A percentile compares a stretch with the other conserved stretches of the same genome.
phyloP scores from a whole-genome alignment of 2,888 invertebrate species.

The Latrodectus hesperus region DNA sequence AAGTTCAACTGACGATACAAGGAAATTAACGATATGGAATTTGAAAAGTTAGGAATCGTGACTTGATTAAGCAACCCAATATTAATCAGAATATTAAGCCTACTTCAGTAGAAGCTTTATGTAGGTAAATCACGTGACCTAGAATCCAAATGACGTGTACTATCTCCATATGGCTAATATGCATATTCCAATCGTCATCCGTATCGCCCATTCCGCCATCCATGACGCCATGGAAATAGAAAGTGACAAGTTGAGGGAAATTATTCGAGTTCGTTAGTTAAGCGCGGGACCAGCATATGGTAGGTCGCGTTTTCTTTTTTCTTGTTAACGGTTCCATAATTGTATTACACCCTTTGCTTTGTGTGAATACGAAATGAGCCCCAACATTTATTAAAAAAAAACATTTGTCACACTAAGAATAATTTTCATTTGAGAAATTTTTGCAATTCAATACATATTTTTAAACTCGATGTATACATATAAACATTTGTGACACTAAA shows the following conservation, averaged over 20 bases:
- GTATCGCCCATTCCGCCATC: neutral
- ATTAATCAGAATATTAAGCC: neutral
- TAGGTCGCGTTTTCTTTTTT: neutral
- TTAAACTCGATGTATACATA: too few relatives aligned
- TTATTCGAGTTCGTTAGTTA: constrained; percentile 23
- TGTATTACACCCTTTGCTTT: neutral
- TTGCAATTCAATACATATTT: too few relatives aligned
- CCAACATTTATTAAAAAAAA: too few relatives aligned
- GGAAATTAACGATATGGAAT: too few relatives aligned
- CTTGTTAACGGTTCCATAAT: constrained; percentile 39
- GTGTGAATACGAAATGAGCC: too few relatives aligned
- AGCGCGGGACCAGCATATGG: constrained; percentile 15
- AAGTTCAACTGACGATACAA: too few relatives aligned
- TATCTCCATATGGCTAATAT: constrained; percentile 16
- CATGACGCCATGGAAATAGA: constrained; percentile 17
- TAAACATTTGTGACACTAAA: too few relatives aligned
- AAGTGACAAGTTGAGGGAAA: constrained; percentile 33
- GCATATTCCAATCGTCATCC: neutral
- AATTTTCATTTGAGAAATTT: too few relatives aligned
- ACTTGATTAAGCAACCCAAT: neutral
- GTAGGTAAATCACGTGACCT: neutral
- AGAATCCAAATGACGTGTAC: neutral
- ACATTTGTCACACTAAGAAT: too few relatives aligned
- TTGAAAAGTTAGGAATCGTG: neutral
- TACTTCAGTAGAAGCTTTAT: neutral